A percentile compares a stretch with the other conserved stretches of the same genome.
Evolutionary conservation across 2,888 invertebrate genomes (phyloP).

Genomic region (Aethes cnicana): DNA sequence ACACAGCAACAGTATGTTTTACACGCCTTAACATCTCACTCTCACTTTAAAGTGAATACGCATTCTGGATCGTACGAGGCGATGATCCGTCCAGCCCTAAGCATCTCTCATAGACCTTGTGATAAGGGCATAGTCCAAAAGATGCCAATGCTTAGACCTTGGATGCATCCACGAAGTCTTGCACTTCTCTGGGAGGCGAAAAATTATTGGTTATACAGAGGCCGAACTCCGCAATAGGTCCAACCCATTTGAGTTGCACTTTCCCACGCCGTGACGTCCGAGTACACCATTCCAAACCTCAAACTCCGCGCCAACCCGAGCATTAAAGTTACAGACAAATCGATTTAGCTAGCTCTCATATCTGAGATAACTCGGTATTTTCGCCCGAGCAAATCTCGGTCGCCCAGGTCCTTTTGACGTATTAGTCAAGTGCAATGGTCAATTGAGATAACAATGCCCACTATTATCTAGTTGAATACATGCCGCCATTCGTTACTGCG

Average conservation of each 20-base stretch:
- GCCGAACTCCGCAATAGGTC: slow-evolving; percentile 28
- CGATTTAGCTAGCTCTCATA: no score
- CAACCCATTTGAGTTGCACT: slow-evolving; percentile 32
- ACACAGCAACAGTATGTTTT: no score
- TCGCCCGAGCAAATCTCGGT: no score
- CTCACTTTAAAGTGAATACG: no score
- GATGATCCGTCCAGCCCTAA: slow-evolving; percentile 30
- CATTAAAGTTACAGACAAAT: slow-evolving; percentile 11
- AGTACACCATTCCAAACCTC: slow-evolving; percentile 29
- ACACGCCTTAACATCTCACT: no score
- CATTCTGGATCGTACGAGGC: slow-evolving; percentile 29
- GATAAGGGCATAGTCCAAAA: slow-evolving; percentile 30
- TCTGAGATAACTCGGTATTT: no score
- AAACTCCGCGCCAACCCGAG: slow-evolving; percentile 22
- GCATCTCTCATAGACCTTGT: neutral
- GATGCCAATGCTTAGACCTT: slow-evolving; percentile 38
- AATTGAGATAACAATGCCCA: no score
- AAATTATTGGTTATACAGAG: slow-evolving; percentile 29
- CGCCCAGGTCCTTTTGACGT: no score
- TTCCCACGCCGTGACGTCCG: slow-evolving; percentile 34
- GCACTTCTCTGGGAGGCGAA: slow-evolving; percentile 33
- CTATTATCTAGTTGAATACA: no score
- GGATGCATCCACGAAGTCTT: slow-evolving; percentile 39
- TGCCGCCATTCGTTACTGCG: no score
- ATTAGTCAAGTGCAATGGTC: no score